These are phyloP conservation scores for Physella acuta DNA, from an alignment of 1,140 invertebrate species.

Conservation along the genomic window DNA sequence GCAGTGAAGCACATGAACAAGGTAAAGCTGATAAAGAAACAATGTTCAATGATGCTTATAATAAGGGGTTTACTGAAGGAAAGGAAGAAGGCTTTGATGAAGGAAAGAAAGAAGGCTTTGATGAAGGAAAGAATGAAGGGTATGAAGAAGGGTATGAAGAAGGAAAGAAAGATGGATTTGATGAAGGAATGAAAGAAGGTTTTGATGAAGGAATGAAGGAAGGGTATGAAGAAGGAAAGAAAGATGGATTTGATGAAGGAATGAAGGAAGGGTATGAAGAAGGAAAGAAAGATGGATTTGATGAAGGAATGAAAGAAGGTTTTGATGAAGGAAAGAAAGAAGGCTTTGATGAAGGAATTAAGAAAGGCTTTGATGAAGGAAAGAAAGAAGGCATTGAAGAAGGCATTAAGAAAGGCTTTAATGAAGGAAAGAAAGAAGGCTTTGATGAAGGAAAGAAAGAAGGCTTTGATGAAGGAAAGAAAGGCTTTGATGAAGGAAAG, in stretches of 20 bases:
- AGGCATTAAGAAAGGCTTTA: background rate
- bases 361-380: background rate
- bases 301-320: background rate
- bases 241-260: background rate
- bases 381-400: background rate
- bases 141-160: background rate
- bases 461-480: background rate
- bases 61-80: background rate
- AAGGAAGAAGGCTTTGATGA: background rate
- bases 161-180: background rate
- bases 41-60: background rate
- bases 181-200: background rate
- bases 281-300: background rate
- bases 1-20: constrained; percentile 4
- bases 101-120: background rate
- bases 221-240: background rate
- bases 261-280: background rate
- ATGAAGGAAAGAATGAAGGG: background rate
- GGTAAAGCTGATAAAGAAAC: no score
- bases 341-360: background rate
- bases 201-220: background rate
- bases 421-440: background rate
- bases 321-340: background rate
- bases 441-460: background rate
- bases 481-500: background rate